Conservation (phyloP, 2,888 invertebrate genomes). For the Patella caerulea region DNA sequence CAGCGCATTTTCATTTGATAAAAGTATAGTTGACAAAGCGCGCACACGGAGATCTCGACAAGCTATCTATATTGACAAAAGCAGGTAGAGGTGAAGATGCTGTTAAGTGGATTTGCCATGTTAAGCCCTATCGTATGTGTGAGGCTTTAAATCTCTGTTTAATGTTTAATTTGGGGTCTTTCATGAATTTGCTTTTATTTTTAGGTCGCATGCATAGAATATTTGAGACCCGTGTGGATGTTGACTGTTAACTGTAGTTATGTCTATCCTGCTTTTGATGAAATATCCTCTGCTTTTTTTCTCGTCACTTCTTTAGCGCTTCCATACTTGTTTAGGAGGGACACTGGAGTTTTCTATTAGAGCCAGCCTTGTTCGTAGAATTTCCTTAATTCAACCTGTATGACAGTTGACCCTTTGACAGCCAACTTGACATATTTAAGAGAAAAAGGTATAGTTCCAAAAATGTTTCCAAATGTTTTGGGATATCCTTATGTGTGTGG, state of each 20-base stretch:
- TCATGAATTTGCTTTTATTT: conserved; percentile 28
- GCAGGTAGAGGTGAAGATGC: conserved; percentile 25
- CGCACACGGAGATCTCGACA: conserved; percentile 6
- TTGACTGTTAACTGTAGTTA: conserved; percentile 10
- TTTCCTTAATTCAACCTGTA: no score
- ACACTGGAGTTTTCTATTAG: no score
- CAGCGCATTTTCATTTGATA: conserved; percentile 12
- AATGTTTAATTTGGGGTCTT: conserved; percentile 30
- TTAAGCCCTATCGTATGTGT: conserved; percentile 23
- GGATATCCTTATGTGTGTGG: no score
- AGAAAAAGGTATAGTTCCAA: no score
- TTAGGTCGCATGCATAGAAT: conserved; percentile 23
- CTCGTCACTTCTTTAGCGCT: no score
- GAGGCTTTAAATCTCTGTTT: conserved; percentile 28
- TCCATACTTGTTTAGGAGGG: no score
- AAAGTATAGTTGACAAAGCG: conserved; percentile 13
- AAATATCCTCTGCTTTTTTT: not conserved
- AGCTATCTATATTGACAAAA: conserved; percentile 24
- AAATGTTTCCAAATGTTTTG: no score
- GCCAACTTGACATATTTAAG: no score
- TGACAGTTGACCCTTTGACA: no score
- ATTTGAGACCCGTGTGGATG: conserved; percentile 16
- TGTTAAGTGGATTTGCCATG: conserved; percentile 27
- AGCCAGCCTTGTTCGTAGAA: no score
- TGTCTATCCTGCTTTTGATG: conserved; percentile 2